These are phyloP conservation scores for Globodera ellingtonae DNA, from an alignment of 1,140 invertebrate species.

Conservation along the genomic window DNA sequence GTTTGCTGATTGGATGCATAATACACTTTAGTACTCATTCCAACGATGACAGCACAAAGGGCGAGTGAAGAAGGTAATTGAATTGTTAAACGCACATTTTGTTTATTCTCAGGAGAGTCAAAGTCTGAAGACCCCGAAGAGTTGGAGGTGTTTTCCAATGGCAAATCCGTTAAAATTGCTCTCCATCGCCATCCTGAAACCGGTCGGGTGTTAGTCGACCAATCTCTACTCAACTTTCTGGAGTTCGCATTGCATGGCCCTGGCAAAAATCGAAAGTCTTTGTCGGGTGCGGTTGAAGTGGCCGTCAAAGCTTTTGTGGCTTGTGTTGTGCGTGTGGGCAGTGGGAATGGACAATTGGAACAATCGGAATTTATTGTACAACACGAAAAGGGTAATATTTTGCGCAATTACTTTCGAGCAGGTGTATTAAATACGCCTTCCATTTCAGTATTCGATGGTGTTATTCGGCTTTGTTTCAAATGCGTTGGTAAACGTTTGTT, in stretches of 20 bases:
- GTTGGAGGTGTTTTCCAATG: background rate
- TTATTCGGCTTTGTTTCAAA: slow-evolving; percentile 59
- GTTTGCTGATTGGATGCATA: too few relatives aligned
- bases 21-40: background rate
- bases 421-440: background rate
- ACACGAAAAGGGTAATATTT: slow-evolving; percentile 42
- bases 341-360: slow-evolving; percentile 31
- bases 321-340: slow-evolving; percentile 54
- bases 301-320: slow-evolving; percentile 56
- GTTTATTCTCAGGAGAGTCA: background rate
- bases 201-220: slow-evolving; percentile 30
- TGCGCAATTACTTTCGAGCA: slow-evolving; percentile 6
- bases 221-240: slow-evolving; percentile 24
- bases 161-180: background rate
- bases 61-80: background rate
- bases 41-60: slow-evolving; percentile 43
- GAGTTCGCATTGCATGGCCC: slow-evolving; percentile 35
- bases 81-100: background rate
- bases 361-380: slow-evolving; percentile 52
- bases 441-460: slow-evolving; percentile 59
- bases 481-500: slow-evolving; percentile 42
- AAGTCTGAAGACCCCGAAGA: background rate
- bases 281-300: slow-evolving; percentile 37
- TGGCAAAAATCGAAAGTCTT: slow-evolving; percentile 22
- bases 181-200: slow-evolving; percentile 21